phyloP scores from a whole-genome alignment of 53 echinoderm and acorn worm species.

The Mesocentrotus franciscanus region DNA sequence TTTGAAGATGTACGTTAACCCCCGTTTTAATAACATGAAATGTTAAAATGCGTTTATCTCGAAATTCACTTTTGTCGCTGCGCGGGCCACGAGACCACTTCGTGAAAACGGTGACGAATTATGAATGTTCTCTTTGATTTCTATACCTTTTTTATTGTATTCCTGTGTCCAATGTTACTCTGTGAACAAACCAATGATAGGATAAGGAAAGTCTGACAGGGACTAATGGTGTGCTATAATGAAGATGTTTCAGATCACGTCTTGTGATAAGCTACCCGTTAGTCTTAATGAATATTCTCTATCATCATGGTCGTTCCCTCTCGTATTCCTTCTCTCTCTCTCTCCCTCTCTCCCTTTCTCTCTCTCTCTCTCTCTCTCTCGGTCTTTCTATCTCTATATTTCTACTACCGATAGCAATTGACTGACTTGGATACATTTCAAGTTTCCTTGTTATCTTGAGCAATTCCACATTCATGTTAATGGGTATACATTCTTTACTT shows the following conservation, averaged over 20 bases:
- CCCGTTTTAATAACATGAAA: no score
- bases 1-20: no score
- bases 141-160: not conserved
- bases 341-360: not conserved
- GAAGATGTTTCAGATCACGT: not conserved
- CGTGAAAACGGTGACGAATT: no score
- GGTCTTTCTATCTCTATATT: not conserved
- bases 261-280: not conserved
- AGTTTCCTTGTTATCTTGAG: no score
- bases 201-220: not conserved
- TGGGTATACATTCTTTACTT: no score
- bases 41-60: no score
- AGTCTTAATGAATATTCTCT: not conserved
- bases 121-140: constrained; percentile 2
- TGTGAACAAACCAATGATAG: not conserved
- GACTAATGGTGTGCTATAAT: not conserved
- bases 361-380: not conserved
- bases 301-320: not conserved
- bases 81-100: no score
- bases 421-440: no score
- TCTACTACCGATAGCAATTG: not conserved
- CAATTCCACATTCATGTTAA: no score
- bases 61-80: no score
- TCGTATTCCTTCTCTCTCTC: not conserved
- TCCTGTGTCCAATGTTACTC: not conserved